Conservation (phyloP, 2,797 vertebrate species). For the Molothrus ater region DNA sequence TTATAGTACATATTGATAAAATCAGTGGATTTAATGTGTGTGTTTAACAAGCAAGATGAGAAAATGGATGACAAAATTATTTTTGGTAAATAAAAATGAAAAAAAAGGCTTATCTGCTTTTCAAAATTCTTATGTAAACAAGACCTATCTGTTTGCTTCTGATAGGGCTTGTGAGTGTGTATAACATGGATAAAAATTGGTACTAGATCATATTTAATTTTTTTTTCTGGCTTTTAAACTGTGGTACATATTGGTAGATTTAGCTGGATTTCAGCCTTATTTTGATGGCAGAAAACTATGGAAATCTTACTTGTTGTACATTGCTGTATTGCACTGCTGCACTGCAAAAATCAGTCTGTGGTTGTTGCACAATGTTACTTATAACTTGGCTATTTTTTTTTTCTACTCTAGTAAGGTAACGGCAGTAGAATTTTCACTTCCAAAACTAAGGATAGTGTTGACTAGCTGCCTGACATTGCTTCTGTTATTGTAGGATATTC, state of each 20-base stretch:
- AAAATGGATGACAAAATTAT: background rate
- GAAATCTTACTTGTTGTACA: background rate
- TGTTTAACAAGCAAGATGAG: background rate
- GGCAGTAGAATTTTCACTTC: background rate
- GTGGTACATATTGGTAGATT: background rate
- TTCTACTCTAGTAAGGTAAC: background rate
- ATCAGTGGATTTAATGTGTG: background rate
- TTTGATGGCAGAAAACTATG: background rate
- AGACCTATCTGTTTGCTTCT: background rate
- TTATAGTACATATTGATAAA: background rate
- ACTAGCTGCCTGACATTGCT: background rate
- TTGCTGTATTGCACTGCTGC: background rate
- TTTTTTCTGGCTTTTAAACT: background rate
- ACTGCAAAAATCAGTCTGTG: background rate
- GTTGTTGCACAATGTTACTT: background rate
- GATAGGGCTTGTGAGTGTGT: background rate
- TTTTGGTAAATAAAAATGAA: background rate
- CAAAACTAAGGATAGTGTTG: background rate
- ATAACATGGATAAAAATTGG: rapidly evolving
- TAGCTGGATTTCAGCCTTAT: background rate
- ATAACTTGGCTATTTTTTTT: background rate
- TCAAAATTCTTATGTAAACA: background rate
- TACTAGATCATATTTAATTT: background rate
- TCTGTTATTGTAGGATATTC: background rate
- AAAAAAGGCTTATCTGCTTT: background rate